These are phyloP conservation scores for Microtus agrestis DNA, from an alignment of 2,797 vertebrate genomes.

Conservation along the genomic window DNA sequence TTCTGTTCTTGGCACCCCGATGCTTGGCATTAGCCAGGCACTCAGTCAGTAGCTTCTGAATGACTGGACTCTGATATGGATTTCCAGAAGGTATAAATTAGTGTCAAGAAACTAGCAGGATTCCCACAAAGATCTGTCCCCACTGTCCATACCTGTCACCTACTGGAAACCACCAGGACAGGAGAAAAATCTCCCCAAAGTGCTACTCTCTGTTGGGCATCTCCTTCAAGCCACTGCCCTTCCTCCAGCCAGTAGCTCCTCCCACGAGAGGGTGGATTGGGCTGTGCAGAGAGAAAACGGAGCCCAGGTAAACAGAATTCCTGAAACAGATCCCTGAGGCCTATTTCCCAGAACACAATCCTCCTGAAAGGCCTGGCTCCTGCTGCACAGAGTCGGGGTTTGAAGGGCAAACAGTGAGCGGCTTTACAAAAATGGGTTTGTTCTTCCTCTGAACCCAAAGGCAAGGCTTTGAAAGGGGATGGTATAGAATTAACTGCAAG, in stretches of 20 bases:
- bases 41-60: not conserved
- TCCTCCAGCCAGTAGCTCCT: not conserved
- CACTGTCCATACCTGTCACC: not conserved
- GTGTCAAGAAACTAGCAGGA: not conserved
- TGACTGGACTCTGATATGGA: not conserved
- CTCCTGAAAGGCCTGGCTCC: slow-evolving; percentile 35
- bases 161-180: not conserved
- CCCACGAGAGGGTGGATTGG: not conserved
- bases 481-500: not conserved
- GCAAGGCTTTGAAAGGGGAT: slow-evolving; percentile 5
- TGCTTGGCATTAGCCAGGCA: not conserved
- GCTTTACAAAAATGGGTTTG: not conserved
- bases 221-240: not conserved
- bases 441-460: slow-evolving; percentile 42
- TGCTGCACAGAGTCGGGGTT: not conserved
- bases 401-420: slow-evolving; percentile 38
- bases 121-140: not conserved
- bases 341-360: slow-evolving; percentile 42
- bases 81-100: not conserved
- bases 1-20: not conserved
- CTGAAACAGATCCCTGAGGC: not conserved
- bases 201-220: not conserved
- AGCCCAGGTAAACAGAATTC: slow-evolving; percentile 7
- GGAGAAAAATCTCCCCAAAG: slow-evolving; percentile 9
- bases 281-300: not conserved